Percentiles rank a stretch among this genome's conserved stretches.
Evolutionary conservation across 1,140 invertebrate species (phyloP).

Genomic region (Lanistes nyassanus): DNA sequence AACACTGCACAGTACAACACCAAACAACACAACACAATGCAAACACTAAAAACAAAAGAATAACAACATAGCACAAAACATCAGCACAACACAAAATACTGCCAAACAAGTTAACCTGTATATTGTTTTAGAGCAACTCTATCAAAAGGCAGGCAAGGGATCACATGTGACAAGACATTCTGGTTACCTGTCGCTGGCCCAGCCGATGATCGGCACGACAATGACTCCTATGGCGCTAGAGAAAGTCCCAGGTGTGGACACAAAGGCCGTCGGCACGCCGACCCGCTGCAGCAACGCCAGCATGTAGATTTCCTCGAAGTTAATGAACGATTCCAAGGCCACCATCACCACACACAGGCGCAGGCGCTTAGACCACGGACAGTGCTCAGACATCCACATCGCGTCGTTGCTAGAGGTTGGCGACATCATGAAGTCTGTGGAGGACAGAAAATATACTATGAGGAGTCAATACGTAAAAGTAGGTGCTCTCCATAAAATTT

Average conservation of each 20-base stretch:
- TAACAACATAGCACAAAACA: too few species aligned
- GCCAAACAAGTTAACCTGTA: too few species aligned
- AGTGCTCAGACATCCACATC: not conserved
- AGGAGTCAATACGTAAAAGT: too few species aligned
- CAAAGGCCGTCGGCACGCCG: conserved; percentile 1
- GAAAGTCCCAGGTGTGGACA: conserved; percentile 26
- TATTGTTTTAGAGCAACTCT: too few species aligned
- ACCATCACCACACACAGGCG: conserved; percentile 17
- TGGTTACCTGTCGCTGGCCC: conserved; percentile 25
- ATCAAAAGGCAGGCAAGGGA: too few species aligned
- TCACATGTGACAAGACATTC: too few species aligned
- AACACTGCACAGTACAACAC: too few species aligned
- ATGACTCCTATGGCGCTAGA: conserved; percentile 23
- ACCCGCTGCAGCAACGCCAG: conserved; percentile 23
- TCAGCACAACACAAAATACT: too few species aligned
- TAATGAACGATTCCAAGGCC: conserved; percentile 23
- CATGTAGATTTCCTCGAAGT: conserved; percentile 31
- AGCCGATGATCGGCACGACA: conserved; percentile 24
- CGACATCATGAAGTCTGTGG: not conserved
- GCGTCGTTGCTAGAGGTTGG: not conserved
- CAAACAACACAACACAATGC: too few species aligned
- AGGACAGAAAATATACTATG: too few species aligned
- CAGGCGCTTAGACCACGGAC: not conserved
- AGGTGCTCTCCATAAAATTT: not conserved
- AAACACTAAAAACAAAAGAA: too few species aligned